Evolutionary conservation across 2,113 vertebrate genomes (phyloP).

Genomic region (Sminthopsis crassicaudata): DNA sequence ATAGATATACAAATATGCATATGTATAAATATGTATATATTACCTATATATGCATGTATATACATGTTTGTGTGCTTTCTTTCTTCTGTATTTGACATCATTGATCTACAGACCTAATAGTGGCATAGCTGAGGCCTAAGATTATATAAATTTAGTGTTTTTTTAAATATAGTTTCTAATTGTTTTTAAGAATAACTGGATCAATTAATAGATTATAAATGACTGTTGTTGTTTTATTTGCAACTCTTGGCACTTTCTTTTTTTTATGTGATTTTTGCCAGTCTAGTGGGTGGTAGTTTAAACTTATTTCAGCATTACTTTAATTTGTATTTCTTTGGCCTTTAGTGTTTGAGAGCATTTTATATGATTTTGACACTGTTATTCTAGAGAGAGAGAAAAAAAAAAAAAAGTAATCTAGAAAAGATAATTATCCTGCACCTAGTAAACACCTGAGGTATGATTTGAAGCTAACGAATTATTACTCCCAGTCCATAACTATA

Average conservation of each 20-base stretch:
- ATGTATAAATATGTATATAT: too few species aligned
- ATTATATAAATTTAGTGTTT: neutral
- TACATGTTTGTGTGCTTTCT: too few species aligned
- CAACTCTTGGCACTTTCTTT: neutral
- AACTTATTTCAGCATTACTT: neutral
- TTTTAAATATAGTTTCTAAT: neutral
- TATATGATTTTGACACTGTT: neutral
- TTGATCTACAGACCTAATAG: too few species aligned
- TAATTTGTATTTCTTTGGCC: neutral
- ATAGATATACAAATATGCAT: too few species aligned
- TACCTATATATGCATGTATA: too few species aligned
- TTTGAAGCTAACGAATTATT: neutral
- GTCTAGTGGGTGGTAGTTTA: neutral
- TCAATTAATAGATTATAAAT: neutral
- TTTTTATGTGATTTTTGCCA: neutral
- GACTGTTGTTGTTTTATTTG: neutral
- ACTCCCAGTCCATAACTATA: neutral
- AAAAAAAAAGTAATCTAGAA: neutral
- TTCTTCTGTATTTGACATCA: too few species aligned
- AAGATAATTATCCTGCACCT: neutral
- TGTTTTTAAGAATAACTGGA: neutral
- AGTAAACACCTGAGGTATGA: neutral
- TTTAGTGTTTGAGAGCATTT: neutral
- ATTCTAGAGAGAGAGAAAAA: neutral
- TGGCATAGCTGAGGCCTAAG: neutral